Conservation (phyloP, 2,888 invertebrate species). For the Diaphora mendica region DNA sequence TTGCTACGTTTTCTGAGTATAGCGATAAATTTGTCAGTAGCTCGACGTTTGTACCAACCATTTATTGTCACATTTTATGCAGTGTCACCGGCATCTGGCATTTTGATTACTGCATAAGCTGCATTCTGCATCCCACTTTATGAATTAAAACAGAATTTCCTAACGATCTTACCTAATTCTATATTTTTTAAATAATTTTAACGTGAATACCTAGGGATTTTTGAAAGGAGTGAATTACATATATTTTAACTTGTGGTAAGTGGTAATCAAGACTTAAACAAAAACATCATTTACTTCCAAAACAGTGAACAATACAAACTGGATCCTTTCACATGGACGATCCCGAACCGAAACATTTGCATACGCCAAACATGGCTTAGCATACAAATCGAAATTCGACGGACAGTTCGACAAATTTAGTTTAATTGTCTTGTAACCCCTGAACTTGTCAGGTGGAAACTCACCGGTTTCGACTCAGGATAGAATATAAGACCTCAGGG, state of each 20-base stretch:
- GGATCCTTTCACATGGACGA: slow-evolving; percentile 43
- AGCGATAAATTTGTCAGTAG: neutral
- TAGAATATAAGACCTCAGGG: too few relatives aligned
- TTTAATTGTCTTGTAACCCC: too few relatives aligned
- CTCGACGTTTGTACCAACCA: neutral
- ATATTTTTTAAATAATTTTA: too few relatives aligned
- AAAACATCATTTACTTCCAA: slow-evolving; percentile 21
- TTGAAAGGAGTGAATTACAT: neutral
- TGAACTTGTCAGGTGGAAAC: too few relatives aligned
- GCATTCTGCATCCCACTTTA: neutral
- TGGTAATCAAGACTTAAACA: slow-evolving; percentile 18
- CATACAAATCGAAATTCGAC: slow-evolving; percentile 53
- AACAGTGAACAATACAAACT: slow-evolving; percentile 14
- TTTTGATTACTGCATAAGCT: neutral
- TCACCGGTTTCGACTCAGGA: too few relatives aligned
- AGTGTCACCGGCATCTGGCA: neutral
- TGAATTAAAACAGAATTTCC: neutral
- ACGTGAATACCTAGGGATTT: too few relatives aligned
- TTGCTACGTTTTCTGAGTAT: neutral
- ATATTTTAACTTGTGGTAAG: neutral
- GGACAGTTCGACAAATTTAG: slow-evolving; percentile 48
- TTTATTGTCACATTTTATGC: neutral
- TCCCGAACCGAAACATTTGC: slow-evolving; percentile 45
- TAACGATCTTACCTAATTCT: neutral
- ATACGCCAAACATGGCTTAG: slow-evolving; percentile 54